Evolutionary conservation across 2,888 invertebrate genomes (phyloP).

Genomic region (Catocala sponsa): DNA sequence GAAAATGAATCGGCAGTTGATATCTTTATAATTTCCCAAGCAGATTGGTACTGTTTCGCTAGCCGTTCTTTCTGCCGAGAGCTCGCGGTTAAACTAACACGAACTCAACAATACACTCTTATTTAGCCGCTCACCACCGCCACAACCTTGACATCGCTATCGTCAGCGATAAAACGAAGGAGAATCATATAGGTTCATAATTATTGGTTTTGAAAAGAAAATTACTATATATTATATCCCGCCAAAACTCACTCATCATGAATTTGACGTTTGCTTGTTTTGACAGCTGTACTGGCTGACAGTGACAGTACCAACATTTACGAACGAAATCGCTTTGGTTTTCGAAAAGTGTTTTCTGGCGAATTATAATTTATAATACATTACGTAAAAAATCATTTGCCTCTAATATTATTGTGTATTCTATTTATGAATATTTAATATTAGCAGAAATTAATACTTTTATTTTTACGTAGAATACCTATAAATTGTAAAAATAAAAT

Average conservation of each 20-base stretch:
- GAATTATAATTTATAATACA: too few species aligned
- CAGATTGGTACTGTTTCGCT: conserved; percentile 23
- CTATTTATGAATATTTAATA: too few species aligned
- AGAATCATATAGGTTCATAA: conserved; percentile 21
- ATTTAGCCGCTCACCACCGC: conserved; percentile 65
- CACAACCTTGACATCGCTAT: conserved; percentile 73
- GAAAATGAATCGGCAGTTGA: conserved; percentile 21
- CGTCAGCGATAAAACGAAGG: conserved; percentile 40
- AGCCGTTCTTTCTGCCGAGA: conserved; percentile 56
- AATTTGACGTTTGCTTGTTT: conserved; percentile 1
- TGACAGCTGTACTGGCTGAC: conserved; percentile 8
- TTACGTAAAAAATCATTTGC: too few species aligned
- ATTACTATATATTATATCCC: neutral
- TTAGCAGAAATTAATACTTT: too few species aligned
- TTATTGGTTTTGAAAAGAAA: neutral
- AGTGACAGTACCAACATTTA: neutral
- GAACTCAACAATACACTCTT: conserved; percentile 62
- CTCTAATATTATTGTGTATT: too few species aligned
- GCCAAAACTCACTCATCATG: neutral
- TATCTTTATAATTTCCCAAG: conserved; percentile 30
- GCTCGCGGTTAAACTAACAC: conserved; percentile 73
- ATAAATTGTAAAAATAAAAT: too few species aligned
- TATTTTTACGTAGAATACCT: too few species aligned
- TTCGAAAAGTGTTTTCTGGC: too few species aligned
- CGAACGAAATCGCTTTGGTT: too few species aligned